Evolutionary conservation across 2,888 invertebrate genomes (phyloP).

Genomic region (Cartodere bifasciata): DNA sequence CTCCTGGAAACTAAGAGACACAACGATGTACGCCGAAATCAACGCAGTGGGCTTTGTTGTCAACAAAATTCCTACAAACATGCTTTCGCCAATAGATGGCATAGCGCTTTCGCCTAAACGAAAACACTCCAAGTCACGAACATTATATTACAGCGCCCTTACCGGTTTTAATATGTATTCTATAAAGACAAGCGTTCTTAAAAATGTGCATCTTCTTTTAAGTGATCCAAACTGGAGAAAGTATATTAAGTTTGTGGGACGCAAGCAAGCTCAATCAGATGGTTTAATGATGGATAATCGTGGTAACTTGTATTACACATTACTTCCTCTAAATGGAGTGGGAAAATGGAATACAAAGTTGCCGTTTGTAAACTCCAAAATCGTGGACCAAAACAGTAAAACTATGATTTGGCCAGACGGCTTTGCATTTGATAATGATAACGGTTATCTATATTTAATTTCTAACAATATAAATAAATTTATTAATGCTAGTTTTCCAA

Average conservation of each 20-base stretch:
- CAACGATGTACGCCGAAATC: conserved; percentile 48
- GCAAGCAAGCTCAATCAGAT: conserved; percentile 51
- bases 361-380: conserved; percentile 37
- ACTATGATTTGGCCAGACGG: conserved; percentile 59
- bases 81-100: conserved; percentile 51
- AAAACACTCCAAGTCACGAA: conserved; percentile 14
- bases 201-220: conserved; percentile 38
- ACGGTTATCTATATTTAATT: conserved; percentile 10
- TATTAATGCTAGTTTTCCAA: conserved; percentile 12
- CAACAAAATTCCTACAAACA: conserved; percentile 41
- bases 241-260: conserved; percentile 27
- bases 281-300: conserved; percentile 56
- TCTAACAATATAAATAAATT: conserved; percentile 15
- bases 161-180: conserved; percentile 39
- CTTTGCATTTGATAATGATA: conserved; percentile 48
- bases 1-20: conserved; percentile 57
- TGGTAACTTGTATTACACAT: conserved; percentile 53
- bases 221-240: conserved; percentile 23
- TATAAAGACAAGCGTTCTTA: conserved; percentile 45
- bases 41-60: conserved; percentile 48
- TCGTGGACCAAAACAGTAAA: conserved; percentile 43
- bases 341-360: conserved; percentile 53
- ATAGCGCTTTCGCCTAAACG: conserved; percentile 51
- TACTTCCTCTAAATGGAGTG: conserved; percentile 53
- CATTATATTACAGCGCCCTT: conserved; percentile 25